Conservation (phyloP, 2,113 vertebrate genomes). For the Uria lomvia region DNA sequence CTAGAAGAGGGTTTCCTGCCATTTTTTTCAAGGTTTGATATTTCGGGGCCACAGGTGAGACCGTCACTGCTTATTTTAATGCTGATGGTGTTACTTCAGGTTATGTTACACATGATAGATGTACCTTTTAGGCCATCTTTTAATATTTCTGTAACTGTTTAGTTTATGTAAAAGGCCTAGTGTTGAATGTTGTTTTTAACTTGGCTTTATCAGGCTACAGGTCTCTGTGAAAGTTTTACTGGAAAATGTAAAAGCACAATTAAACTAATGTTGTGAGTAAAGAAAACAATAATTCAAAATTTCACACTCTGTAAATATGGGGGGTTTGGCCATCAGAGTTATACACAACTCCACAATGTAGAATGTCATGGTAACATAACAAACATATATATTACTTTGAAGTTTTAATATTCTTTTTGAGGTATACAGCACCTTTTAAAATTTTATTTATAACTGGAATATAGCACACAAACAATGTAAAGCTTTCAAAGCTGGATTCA, state of each 20-base stretch:
- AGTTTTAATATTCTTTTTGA: conserved; percentile 61
- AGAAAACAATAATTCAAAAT: conserved; percentile 51
- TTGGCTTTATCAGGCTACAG: not conserved
- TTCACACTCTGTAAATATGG: conserved; percentile 14
- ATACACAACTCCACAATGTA: not conserved
- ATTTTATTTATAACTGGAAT: conserved; percentile 55
- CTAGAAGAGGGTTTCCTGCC: not conserved
- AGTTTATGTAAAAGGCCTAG: not conserved
- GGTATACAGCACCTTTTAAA: conserved; percentile 43
- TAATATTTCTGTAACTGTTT: not conserved
- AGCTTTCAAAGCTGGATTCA: conserved; percentile 61
- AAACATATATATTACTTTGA: conserved; percentile 52
- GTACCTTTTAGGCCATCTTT: not conserved
- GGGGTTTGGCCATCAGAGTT: not conserved
- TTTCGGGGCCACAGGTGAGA: not conserved
- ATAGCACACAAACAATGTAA: conserved; percentile 63
- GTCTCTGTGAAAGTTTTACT: conserved; percentile 17
- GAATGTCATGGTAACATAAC: conserved; percentile 6
- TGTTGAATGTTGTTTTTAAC: not conserved
- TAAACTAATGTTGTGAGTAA: conserved; percentile 35
- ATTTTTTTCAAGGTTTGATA: not conserved
- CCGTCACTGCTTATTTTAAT: not conserved
- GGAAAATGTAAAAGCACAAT: conserved; percentile 29
- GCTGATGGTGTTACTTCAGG: not conserved
- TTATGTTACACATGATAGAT: not conserved